A percentile compares a stretch with the other conserved stretches of the same genome.
Conservation (phyloP, 2,797 vertebrate genomes). For the Hypotaenidia okinawae region DNA sequence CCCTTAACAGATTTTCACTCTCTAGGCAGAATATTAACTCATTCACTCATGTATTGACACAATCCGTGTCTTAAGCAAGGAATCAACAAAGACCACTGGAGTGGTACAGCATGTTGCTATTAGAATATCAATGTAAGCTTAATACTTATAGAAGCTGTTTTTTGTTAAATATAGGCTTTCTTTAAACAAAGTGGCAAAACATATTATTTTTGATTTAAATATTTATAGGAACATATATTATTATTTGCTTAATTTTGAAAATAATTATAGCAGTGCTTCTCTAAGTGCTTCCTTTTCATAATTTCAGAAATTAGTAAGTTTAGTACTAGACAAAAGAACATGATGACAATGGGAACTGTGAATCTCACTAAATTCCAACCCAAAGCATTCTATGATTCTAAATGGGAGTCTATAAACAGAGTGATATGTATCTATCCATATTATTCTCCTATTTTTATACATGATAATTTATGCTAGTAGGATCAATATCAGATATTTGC, state of each 20-base stretch:
- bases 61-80: background rate
- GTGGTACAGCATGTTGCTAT: background rate
- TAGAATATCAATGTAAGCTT: background rate
- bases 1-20: background rate
- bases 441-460: background rate
- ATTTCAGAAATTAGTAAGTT: background rate
- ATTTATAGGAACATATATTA: background rate
- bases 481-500: background rate
- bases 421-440: background rate
- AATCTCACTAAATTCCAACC: background rate
- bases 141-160: background rate
- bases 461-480: background rate
- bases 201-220: background rate
- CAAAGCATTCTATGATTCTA: background rate
- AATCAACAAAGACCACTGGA: background rate
- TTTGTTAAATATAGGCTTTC: background rate
- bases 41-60: background rate
- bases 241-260: conserved; percentile 1
- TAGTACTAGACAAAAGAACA: background rate
- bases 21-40: background rate
- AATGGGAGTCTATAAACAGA: background rate
- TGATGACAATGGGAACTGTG: background rate
- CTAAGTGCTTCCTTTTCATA: background rate
- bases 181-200: background rate
- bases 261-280: background rate